Evolutionary conservation across 2,888 invertebrate genomes (phyloP).

Genomic region (Xanthia togata): DNA sequence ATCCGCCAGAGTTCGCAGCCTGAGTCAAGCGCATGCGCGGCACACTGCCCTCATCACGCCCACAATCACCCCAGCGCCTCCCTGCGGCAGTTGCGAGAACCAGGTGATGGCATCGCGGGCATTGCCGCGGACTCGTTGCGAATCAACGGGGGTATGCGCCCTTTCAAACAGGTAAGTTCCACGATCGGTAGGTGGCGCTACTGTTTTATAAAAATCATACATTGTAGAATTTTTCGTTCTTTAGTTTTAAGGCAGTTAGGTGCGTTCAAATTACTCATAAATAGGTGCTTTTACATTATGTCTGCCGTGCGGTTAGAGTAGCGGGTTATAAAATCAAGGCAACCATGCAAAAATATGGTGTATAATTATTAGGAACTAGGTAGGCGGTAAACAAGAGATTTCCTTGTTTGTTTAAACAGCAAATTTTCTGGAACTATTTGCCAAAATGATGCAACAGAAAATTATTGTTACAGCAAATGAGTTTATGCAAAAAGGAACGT

Average conservation of each 20-base stretch:
- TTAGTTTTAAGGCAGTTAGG: constrained; percentile 49
- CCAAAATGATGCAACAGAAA: constrained; percentile 32
- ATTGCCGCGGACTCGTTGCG: constrained; percentile 98
- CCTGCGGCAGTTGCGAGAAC: constrained; percentile 95
- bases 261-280: constrained; percentile 36
- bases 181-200: constrained; percentile 82
- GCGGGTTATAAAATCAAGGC: constrained; percentile 3
- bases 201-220: constrained; percentile 53
- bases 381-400: constrained; percentile 17
- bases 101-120: constrained; percentile 96
- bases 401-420: constrained; percentile 23
- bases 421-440: constrained; percentile 30
- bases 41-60: constrained; percentile 92
- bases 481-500: constrained; percentile 24
- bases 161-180: constrained; percentile 96
- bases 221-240: constrained; percentile 55
- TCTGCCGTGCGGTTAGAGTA: constrained; percentile 1
- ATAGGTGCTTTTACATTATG: constrained; percentile 23
- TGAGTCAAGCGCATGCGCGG: constrained; percentile 93
- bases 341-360: constrained; percentile 2
- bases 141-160: constrained; percentile 98
- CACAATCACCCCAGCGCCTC: constrained; percentile 95
- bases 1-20: constrained; percentile 97
- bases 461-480: constrained; percentile 30
- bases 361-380: not conserved